Percentiles rank a stretch among this genome's conserved stretches.
Evolutionary conservation across 2,113 vertebrate genomes (phyloP).

Genomic region (Takifugu flavidus): DNA sequence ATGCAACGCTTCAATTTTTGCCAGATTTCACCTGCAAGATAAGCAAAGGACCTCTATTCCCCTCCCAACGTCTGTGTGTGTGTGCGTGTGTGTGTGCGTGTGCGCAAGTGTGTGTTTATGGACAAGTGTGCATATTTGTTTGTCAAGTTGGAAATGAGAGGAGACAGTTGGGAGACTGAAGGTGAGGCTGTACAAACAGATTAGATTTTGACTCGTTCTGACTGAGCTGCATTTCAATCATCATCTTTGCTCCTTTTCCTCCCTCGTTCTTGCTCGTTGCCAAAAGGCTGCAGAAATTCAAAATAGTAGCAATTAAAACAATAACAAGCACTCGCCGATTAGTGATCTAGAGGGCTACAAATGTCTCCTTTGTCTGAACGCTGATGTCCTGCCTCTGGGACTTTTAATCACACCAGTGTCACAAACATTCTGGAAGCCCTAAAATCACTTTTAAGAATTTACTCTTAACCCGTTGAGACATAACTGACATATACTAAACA

Average conservation of each 20-base stretch:
- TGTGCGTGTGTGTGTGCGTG: not conserved
- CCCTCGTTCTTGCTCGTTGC: constrained; percentile 24
- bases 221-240: constrained; percentile 49
- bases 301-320: constrained; percentile 1
- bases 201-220: constrained; percentile 59
- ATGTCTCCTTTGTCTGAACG: no score
- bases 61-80: constrained; percentile 33
- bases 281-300: not conserved
- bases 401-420: no score
- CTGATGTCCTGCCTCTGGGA: no score
- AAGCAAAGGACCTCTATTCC: constrained; percentile 48
- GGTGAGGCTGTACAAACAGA: constrained; percentile 67
- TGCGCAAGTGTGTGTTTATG: constrained; percentile 9
- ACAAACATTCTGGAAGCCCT: no score
- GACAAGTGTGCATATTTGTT: constrained; percentile 45
- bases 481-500: no score
- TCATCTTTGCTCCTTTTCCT: constrained; percentile 11
- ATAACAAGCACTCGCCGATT: no score
- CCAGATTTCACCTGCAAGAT: constrained; percentile 64
- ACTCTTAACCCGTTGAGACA: no score
- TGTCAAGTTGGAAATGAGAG: constrained; percentile 56
- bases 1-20: constrained; percentile 63
- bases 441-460: no score
- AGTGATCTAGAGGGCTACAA: no score
- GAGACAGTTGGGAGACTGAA: constrained; percentile 42